Percentiles rank a stretch among this genome's conserved stretches.
Evolutionary conservation across 1,140 invertebrate species (phyloP).

Genomic region (Psilanteris sp.): DNA sequence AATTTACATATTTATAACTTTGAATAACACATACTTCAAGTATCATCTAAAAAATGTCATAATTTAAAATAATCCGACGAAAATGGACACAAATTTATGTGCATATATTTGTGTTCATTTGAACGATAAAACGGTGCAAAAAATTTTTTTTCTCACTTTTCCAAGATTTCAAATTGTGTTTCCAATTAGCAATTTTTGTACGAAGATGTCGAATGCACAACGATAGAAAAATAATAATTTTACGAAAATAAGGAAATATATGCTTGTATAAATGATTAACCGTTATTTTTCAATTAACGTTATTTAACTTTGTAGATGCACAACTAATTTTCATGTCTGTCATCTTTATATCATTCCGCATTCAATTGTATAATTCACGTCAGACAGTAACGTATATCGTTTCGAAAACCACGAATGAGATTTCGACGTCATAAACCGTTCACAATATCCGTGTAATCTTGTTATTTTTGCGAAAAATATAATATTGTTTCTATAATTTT

Average conservation of each 20-base stretch:
- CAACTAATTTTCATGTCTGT: slow-evolving; percentile 13
- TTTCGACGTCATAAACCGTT: not conserved
- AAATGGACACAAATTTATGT: slow-evolving; percentile 32
- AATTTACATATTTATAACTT: slow-evolving; percentile 11
- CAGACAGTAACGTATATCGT: slow-evolving; percentile 4
- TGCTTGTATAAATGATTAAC: too few relatives aligned
- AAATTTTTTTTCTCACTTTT: slow-evolving; percentile 4
- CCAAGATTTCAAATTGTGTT: slow-evolving; percentile 7
- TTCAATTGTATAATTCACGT: slow-evolving; percentile 17
- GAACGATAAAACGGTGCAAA: slow-evolving; percentile 8
- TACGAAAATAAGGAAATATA: too few relatives aligned
- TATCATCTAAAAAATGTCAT: slow-evolving; percentile 19
- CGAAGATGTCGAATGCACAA: not conserved
- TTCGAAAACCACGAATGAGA: not conserved
- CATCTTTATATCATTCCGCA: slow-evolving; percentile 1
- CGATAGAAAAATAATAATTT: too few relatives aligned
- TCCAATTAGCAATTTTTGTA: slow-evolving; percentile 13
- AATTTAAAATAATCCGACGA: slow-evolving; percentile 23
- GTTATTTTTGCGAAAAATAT: too few relatives aligned
- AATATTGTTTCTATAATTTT: too few relatives aligned
- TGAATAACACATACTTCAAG: slow-evolving; percentile 13
- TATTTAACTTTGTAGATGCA: slow-evolving; percentile 23
- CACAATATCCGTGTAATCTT: too few relatives aligned
- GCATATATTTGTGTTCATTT: slow-evolving; percentile 5
- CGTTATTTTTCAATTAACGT: too few relatives aligned